Evolutionary conservation across 35 echinoderm and acorn worm species (phyloP).

Genomic region (Eucidaris tribuloides): DNA sequence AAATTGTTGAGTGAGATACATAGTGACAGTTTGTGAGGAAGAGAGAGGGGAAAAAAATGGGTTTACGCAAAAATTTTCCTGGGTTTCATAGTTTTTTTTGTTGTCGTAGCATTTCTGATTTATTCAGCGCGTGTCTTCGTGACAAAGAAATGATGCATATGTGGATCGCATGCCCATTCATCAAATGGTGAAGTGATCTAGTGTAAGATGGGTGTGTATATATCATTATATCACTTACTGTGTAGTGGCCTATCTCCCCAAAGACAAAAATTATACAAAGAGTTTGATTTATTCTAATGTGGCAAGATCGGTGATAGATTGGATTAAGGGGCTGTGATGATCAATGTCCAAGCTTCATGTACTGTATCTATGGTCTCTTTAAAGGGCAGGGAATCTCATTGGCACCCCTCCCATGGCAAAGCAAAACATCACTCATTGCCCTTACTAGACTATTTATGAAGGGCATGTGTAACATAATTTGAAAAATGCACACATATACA

Average conservation of each 20-base stretch:
- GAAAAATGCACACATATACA: too few species aligned
- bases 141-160: conserved; percentile 29
- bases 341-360: too few species aligned
- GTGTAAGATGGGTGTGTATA: conserved; percentile 14
- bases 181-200: conserved; percentile 5
- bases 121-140: conserved; percentile 14
- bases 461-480: too few species aligned
- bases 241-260: background rate
- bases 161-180: background rate
- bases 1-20: conserved; percentile 12
- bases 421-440: too few species aligned
- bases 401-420: too few species aligned
- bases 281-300: conserved; percentile 20
- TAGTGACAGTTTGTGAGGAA: background rate
- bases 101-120: conserved; percentile 17
- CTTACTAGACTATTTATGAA: too few species aligned
- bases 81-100: background rate
- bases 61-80: conserved; percentile 18
- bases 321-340: background rate
- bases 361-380: too few species aligned
- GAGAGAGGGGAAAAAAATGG: background rate
- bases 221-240: conserved; percentile 30
- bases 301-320: conserved; percentile 4
- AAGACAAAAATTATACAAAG: conserved; percentile 7
- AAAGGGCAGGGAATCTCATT: too few species aligned